A percentile compares a stretch with the other conserved stretches of the same genome.
Evolutionary conservation across 2,888 invertebrate genomes (phyloP).

Genomic region (Sminthurides aquaticus): DNA sequence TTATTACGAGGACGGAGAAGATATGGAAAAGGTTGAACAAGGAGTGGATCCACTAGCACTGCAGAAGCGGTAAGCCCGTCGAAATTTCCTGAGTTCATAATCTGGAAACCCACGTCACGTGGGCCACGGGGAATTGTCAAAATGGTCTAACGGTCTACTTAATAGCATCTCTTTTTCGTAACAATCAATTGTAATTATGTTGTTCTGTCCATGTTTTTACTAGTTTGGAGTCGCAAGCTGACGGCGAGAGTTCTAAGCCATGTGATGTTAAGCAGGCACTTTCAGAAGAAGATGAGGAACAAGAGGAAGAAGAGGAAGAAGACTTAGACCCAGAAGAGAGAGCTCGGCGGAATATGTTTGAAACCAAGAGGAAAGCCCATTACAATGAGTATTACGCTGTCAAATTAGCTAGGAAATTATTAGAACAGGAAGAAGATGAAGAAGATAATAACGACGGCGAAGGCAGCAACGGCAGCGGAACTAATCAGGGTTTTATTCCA

Average conservation of each 20-base stretch:
- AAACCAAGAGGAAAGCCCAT: constrained; percentile 88
- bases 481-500: constrained; percentile 14
- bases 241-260: constrained; percentile 23
- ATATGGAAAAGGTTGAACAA: constrained; percentile 43
- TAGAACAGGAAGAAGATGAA: constrained; percentile 83
- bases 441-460: constrained; percentile 58
- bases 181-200: too few species aligned
- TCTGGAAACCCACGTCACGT: too few species aligned
- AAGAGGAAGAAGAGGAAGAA: constrained; percentile 49
- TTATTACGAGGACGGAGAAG: constrained; percentile 50
- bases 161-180: too few species aligned
- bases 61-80: constrained; percentile 1
- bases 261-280: constrained; percentile 45
- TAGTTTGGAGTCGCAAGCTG: constrained; percentile 10
- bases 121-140: too few species aligned
- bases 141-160: too few species aligned
- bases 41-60: constrained; percentile 10
- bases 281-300: constrained; percentile 47
- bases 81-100: too few species aligned
- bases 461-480: constrained; percentile 19
- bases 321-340: constrained; percentile 51
- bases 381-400: constrained; percentile 97
- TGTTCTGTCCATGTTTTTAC: too few species aligned
- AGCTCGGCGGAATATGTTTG: constrained; percentile 59
- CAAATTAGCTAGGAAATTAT: constrained; percentile 78